phyloP scores from a whole-genome alignment of 1,140 invertebrate genomes.

The Onthophagus taurus region DNA sequence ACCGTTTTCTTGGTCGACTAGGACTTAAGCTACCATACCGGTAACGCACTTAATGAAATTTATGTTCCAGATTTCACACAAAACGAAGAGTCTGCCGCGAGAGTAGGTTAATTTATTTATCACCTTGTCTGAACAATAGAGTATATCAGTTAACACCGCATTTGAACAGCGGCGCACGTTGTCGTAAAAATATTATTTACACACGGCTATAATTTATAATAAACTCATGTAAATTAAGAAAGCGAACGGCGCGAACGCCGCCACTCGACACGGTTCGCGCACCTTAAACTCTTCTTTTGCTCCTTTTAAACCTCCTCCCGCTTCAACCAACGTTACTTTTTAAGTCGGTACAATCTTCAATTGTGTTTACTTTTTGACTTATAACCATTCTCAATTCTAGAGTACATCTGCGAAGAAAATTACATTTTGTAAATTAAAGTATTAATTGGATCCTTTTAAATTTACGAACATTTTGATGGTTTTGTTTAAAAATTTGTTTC shows the following conservation, averaged over 20 bases:
- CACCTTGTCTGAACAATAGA: slow-evolving; percentile 26
- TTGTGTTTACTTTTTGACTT: too few species aligned
- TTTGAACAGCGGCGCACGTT: slow-evolving; percentile 18
- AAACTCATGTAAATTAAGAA: slow-evolving; percentile 15
- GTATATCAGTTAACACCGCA: slow-evolving; percentile 30
- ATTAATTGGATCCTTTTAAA: too few species aligned
- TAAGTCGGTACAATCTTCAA: too few species aligned
- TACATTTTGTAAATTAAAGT: too few species aligned
- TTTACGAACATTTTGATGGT: too few species aligned
- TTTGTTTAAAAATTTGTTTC: too few species aligned
- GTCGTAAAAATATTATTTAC: slow-evolving; percentile 13
- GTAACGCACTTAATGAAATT: slow-evolving; percentile 32
- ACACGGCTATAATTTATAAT: slow-evolving; percentile 18
- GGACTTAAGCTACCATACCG: slow-evolving; percentile 28
- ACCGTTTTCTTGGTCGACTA: slow-evolving; percentile 11
- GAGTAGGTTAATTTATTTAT: slow-evolving; percentile 31
- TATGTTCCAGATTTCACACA: slow-evolving; percentile 28
- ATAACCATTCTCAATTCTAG: too few species aligned
- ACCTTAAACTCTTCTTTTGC: background rate
- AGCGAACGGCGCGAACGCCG: background rate
- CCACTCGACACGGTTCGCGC: background rate
- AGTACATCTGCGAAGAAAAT: too few species aligned
- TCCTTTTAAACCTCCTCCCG: too few species aligned
- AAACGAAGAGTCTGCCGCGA: slow-evolving; percentile 24
- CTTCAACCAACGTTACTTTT: too few species aligned